phyloP scores from a whole-genome alignment of 2,888 invertebrate genomes.

The Mechanitis mazaeus region DNA sequence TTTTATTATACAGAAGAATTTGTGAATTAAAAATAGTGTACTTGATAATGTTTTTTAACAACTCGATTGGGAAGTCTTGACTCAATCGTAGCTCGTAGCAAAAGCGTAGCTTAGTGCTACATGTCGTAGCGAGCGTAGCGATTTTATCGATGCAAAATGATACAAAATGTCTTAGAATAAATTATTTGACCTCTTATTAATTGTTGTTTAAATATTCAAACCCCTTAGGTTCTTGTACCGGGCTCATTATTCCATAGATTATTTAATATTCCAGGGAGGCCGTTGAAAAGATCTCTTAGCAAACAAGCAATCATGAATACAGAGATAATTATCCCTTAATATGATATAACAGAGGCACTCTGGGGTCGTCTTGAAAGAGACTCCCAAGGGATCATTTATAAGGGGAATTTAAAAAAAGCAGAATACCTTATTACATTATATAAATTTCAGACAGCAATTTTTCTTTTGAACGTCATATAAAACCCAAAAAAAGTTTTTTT shows the following conservation, averaged over 20 bases:
- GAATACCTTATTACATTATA: slow-evolving; percentile 12
- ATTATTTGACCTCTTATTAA: no score
- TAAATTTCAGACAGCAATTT: no score
- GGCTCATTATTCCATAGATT: slow-evolving; percentile 6
- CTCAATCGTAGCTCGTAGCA: not conserved
- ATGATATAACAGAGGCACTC: slow-evolving; percentile 43
- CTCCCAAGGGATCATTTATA: slow-evolving; percentile 25
- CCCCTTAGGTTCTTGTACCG: no score
- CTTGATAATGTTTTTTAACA: no score
- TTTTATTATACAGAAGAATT: no score
- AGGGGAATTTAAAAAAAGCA: slow-evolving; percentile 23
- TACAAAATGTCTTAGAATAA: no score
- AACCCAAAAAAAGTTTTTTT: no score
- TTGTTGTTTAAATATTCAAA: no score
- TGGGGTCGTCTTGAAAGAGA: slow-evolving; percentile 34
- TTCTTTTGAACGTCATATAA: no score
- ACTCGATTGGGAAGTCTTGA: not conserved
- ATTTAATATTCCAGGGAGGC: slow-evolving; percentile 21
- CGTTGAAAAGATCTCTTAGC: slow-evolving; percentile 40
- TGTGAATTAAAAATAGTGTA: no score
- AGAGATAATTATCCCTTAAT: slow-evolving; percentile 55
- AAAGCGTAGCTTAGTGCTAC: slow-evolving; percentile 4
- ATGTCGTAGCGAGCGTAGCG: not conserved
- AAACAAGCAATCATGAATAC: slow-evolving; percentile 47
- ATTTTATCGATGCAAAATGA: not conserved